Evolutionary conservation across 2,113 vertebrate genomes (phyloP), one percentile per base, ranked within the genome.

Genomic region (Gymnocephalus cernua): DNA sequence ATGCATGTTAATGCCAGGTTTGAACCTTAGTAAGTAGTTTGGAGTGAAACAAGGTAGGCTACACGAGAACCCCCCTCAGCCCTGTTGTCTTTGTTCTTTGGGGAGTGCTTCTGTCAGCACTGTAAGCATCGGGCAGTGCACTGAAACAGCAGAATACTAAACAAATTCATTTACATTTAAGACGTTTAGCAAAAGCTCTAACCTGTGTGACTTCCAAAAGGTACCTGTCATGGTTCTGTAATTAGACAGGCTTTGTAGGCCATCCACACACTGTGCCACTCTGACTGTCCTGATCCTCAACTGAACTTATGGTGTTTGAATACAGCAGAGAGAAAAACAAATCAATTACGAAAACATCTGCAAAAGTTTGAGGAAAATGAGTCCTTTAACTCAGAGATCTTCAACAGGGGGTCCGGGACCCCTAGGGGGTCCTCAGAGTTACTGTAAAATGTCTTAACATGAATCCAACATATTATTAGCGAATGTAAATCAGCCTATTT

Each of bases 141-240:
- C 78, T 79, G 84, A 82, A 73, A 51, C 73, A 74, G 80, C 80
- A 83, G 47, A 83, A 73, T 76, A 6, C 2, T 7, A 27, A 74
- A 74, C 21, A 16, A 25, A 32, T 70, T 70, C 4, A 81, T 85
- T 85, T 82, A 69, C 76, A 85, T 85, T 56, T 53, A 54, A 65
- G 72, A 68, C 76, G 48, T 70, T 81, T 67, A 84, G 84, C 25
- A 32, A 48, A 81, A 66, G 38, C 82, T 68, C 13, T 15, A 70
- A n/a, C 35, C 67, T 45, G 21, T 74, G 29, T 27, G 73, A 65
- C 32, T 67, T 71, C 59, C 63, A 19, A 69, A 56, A 56, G 25
- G 63, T 51, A 73, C 59, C 23, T 77, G 57, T 69, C 76, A 83
- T 66, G 50, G 27, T 27, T 72, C 58, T 71, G 69, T 71, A 68